Base-by-base conservation (phyloP, 2,113 vertebrate genomes). In the Gnathonemus longibarbis region DNA sequence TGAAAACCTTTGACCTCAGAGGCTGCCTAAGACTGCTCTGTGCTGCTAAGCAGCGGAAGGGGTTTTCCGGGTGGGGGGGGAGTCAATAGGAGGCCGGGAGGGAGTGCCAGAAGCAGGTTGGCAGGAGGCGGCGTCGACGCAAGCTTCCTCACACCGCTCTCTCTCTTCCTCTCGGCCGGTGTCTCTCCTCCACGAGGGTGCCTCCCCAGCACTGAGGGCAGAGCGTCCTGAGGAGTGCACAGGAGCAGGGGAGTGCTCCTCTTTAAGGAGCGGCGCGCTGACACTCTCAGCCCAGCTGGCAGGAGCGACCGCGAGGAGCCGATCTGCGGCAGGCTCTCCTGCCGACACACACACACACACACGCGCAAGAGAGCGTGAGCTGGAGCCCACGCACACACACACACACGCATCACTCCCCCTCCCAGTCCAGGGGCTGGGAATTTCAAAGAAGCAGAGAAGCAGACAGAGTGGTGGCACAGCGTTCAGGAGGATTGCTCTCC, bases 401-500 rank as follows among this genome's bases (percentile, higher is more conserved):
- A 52, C 50, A 7, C 91, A 87, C 90, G 35, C 45, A n/a, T 84
- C 56, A 46, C 17, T 92, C 56, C 89, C 62, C 92, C 90, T 84
- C 89, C 52, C 87, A 31, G 56, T 62, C 35, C 24, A 45, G 50
- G 24, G 13, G 87, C 87, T 58, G 87, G 58, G 90, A 86, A 90
- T 84, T 90, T 89, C 27, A 74, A 91, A 88, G 91, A 92, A 50
- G 90, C 91, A 46, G 84, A 89, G 91, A 84, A 80, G 89, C 31
- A 24, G 90, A 91, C 62, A 3, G 88, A 83, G 88, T 52, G 24
- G 88, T 24, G 70, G 48, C 49, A 50, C 45, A 58, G 21, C 91
- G 95, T 92, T 93, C 93, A 87, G 87, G 92, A 94, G 93, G 95
- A 95, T 95, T 92, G 91, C 93, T 94, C 91, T 95, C 96, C 92